Percentiles rank a stretch among this genome's conserved stretches.
phyloP scores from a whole-genome alignment of 2,797 vertebrate species.

The Enteromius radiatus region DNA sequence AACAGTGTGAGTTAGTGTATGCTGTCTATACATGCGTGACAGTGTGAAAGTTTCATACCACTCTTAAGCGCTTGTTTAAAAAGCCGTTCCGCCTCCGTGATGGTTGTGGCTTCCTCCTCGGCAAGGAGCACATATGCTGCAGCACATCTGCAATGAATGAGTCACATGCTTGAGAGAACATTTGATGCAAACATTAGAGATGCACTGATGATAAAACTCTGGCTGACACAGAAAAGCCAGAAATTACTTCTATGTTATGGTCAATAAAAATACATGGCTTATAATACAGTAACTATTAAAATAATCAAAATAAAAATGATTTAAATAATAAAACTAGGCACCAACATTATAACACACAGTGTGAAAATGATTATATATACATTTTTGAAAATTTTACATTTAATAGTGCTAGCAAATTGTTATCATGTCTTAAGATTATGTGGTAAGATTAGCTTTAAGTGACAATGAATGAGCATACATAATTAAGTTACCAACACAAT shows the following conservation, averaged over 20 bases:
- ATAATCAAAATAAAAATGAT: neutral
- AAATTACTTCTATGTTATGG: neutral
- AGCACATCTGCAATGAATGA: conserved; percentile 80
- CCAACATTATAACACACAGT: neutral
- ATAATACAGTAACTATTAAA: neutral
- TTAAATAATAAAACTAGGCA: neutral
- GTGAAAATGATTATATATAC: neutral
- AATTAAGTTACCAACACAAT: neutral
- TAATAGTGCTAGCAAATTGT: neutral
- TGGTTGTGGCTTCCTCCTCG: conserved; percentile 97
- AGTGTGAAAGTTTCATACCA: conserved; percentile 75
- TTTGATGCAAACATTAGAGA: neutral
- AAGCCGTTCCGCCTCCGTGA: conserved; percentile 94
- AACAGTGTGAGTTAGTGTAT: neutral
- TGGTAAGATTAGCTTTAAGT: neutral
- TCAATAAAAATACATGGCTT: neutral
- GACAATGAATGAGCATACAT: neutral
- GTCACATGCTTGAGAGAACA: neutral
- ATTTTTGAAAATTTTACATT: neutral
- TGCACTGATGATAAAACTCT: neutral
- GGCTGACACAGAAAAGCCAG: neutral
- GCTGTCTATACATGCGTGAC: neutral
- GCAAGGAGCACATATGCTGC: conserved; percentile 95
- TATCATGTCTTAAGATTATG: neutral
- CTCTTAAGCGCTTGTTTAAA: conserved; percentile 95